Base-by-base conservation (phyloP, 1,140 invertebrate genomes). In the Gryllus bimaculatus region DNA sequence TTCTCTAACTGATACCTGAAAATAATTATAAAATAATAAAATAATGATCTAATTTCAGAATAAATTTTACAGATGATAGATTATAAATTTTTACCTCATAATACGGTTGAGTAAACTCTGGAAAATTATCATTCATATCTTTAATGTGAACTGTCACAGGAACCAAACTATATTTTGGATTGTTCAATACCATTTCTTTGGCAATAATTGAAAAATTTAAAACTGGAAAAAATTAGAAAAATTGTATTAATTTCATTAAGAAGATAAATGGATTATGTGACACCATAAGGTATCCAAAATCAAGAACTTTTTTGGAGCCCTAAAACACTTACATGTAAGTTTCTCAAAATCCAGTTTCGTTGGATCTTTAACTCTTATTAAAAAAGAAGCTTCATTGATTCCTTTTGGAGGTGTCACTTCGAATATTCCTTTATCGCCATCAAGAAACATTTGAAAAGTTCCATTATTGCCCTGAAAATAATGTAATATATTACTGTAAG, bases 61-160 rank as follows among this genome's bases (percentile, higher is more conserved):
- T 66, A 10, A 10, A 66, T 39, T 39, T 39, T 39, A 5, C 26
- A 39, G 26, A 39, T 39, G 26, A 39, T 39, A 39, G 1, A 39
- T 39, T 39, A 39, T 39, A 39, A 39, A 39, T 39, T 26, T 81
- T 82, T 80, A 86, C 86, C 82, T 94, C 93, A 84, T 97, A 97
- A 48, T 91, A 84, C 20, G 89, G 86, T 82, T 93, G 89, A 0
- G 89, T 91, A 83, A 98, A 98, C 84, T 95, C 92, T 0, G 96
- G 97, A 84, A 94, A 94, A 86, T 98, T 98, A 84, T 98, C 97
- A 84, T 98, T 98, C 84, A 94, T 91, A 87, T 99, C 97, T 81
- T 92, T 89, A 83, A 99, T 92, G 81, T 92, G 90, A 75, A 98
- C 91, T 13, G 91, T 93, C 6, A 98, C 92, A 73, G 93, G 92